Base-by-base conservation (phyloP, 1,140 invertebrate genomes). In the Microplitis mediator region DNA sequence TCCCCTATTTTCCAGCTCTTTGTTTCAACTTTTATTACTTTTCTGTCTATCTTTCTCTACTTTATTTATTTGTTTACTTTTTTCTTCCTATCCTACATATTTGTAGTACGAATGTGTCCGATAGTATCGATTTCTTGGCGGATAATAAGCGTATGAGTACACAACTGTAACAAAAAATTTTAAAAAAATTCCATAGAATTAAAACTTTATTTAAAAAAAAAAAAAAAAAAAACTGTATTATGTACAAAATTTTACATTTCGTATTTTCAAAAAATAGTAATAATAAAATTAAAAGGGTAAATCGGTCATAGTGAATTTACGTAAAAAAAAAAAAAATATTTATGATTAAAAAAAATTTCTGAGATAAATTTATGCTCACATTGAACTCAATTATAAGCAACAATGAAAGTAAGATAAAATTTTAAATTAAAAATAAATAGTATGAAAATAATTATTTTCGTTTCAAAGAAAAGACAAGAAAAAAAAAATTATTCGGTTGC, bases 101-200 rank as follows among this genome's bases (percentile, higher is more conserved):
- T 35, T 63, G 32, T 39, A 14, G 35, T 63, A 35, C 5, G 61
- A 16, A n/a, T 34, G 35, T 36, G 13, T 9, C 35, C 61, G 32
- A 36, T 63, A 63, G 35, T 63, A 63, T 35, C 36, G 61, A 36
- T 63, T 63, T 16, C 36, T 63, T 32, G 31, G 9, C n/a, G 60
- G 61, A 13, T 63, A 63, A 34, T 63, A 63, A 13, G 61, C 61
- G 14, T 63, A 63, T 13, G 61, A 63, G 35, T 63, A 63, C 4
- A 63, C 36, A 35, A 63, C 61, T 63, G 61, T 36, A 63, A 63
- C 61, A 63, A 36, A 54, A 23, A 23, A 23, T 23, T 23, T 23
- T 1, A 23, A 23, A 23, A 23, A 23, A 0, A 23, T 2, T 23
- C 23, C 23, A 23, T 23, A 23, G 23, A 1, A 23, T 23, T 23